phyloP scores from a whole-genome alignment of 2,888 invertebrate genomes.

The Leucophenga montana region DNA sequence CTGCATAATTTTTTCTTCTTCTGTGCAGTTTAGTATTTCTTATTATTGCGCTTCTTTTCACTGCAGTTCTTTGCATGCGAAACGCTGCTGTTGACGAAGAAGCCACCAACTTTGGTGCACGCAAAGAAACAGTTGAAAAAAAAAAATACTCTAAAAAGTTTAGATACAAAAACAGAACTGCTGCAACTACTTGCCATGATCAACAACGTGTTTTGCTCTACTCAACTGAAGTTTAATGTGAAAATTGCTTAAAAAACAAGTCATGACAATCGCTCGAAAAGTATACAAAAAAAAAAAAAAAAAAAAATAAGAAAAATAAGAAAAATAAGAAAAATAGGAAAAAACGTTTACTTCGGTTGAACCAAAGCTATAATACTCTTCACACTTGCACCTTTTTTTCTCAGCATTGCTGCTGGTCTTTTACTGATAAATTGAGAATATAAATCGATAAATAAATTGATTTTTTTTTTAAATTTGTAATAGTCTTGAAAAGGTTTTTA shows the following conservation, averaged over 20 bases:
- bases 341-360: no score
- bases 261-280: conserved; percentile 15
- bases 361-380: no score
- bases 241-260: conserved; percentile 45
- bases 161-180: not conserved
- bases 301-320: no score
- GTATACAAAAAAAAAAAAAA: not conserved
- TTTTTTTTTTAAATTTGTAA: no score
- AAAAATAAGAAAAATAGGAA: no score
- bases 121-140: not conserved
- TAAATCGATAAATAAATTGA: no score
- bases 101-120: not conserved
- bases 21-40: not conserved
- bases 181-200: conserved; percentile 41
- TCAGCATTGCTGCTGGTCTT: no score
- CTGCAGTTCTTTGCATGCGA: conserved; percentile 2
- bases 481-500: no score
- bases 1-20: conserved; percentile 1
- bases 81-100: not conserved
- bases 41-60: conserved; percentile 6
- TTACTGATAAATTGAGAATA: no score
- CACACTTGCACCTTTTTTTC: no score
- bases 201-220: conserved; percentile 64
- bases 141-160: not conserved
- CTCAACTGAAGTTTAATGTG: conserved; percentile 52